Base-by-base conservation (phyloP, 2,113 vertebrate genomes). In the Phylloscopus whistleri region DNA sequence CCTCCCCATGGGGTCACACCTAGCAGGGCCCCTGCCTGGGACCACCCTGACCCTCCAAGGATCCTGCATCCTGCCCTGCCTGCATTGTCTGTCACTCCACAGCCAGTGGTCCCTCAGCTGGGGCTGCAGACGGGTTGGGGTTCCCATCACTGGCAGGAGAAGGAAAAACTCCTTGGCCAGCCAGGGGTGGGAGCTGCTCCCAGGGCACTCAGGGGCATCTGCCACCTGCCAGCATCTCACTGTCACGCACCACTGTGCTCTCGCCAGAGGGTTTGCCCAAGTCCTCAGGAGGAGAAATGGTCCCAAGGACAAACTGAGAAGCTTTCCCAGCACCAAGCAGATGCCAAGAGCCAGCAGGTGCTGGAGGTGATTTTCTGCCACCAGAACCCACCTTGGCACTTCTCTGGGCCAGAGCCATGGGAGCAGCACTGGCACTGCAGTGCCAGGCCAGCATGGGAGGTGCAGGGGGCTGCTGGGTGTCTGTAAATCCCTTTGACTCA, bases 201-300 rank as follows among this genome's bases (percentile, higher is more conserved):
- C 7, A 2, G 16, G 8, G 8, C 1, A 0, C 19, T 7, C 8
- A 4, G 35, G 43, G 51, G 16, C 19, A 41, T 17, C 70, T 66
- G 59, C 9, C 21, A 5, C 16, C 9, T 12, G 16, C 70, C 93
- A 85, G 41, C 35, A 35, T 12, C 77, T 56, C 43, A 7, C 17
- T 44, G 19, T 33, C 33, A 2, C 13, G 2, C 35, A 17, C 5
- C 10, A 2, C 89, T 1, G 1, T 31, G 62, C 7, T 59, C 37
- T 27, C 5, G 0, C 24, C 55, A 43, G 43, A 62, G 30, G 23
- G 23, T 63, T 59, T 80, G 33, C 51, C 51, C 46, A 4, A 31
- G 35, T 31, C 18, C 35, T 49, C 5, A 12, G 24, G 46, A 59
- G 39, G 13, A 33, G 58, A 41, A 72, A 22, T 0, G 4, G 6